Conservation (phyloP, 2,113 vertebrate species). For the Macrotus californicus region DNA sequence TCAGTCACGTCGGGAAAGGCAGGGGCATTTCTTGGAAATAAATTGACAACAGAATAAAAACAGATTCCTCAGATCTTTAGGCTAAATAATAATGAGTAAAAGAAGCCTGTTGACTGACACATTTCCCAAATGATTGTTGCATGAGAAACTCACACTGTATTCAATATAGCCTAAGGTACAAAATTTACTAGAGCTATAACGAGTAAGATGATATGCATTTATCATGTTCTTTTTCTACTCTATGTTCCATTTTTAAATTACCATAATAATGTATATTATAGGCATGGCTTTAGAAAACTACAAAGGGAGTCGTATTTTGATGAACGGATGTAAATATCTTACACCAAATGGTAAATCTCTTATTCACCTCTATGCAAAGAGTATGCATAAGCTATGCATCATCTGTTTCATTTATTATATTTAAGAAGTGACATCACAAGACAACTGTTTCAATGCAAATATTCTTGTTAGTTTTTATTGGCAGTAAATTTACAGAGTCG, state of each 20-base stretch:
- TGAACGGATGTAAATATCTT: conserved; percentile 75
- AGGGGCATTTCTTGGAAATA: conserved; percentile 77
- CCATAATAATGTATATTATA: conserved; percentile 77
- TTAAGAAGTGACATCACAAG: conserved; percentile 62
- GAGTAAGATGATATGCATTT: conserved; percentile 76
- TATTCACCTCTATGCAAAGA: conserved; percentile 69
- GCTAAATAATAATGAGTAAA: conserved; percentile 79
- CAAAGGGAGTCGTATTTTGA: conserved; percentile 76
- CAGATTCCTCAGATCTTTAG: conserved; percentile 77
- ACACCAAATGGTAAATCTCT: conserved; percentile 74
- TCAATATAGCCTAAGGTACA: conserved; percentile 79
- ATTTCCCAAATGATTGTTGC: conserved; percentile 78
- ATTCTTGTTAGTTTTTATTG: conserved; percentile 73
- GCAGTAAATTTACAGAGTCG: conserved; percentile 71
- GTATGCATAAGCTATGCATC: conserved; percentile 59
- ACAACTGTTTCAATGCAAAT: conserved; percentile 69
- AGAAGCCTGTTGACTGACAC: conserved; percentile 80
- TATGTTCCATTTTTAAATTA: conserved; percentile 80
- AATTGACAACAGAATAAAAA: conserved; percentile 77
- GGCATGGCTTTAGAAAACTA: conserved; percentile 71
- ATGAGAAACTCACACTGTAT: conserved; percentile 76
- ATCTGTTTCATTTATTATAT: conserved; percentile 60
- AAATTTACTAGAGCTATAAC: conserved; percentile 83
- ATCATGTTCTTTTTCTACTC: conserved; percentile 76
- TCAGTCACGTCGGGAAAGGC: conserved; percentile 66